phyloP scores from a whole-genome alignment of 2,113 vertebrate genomes.

The Mungos mungo region DNA sequence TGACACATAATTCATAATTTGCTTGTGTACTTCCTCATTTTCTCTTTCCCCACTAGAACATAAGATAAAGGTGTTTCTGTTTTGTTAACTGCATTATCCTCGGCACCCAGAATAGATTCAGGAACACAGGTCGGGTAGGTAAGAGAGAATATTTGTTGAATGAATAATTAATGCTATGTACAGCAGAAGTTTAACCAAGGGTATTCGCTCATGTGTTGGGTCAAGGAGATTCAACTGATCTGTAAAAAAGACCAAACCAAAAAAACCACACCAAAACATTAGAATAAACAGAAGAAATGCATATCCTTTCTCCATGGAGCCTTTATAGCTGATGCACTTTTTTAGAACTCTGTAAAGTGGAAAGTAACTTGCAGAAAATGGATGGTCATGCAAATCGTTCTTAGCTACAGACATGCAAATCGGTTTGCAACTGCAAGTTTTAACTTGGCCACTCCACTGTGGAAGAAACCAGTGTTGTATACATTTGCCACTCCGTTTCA shows the following conservation, averaged over 20 bases:
- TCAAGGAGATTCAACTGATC: constrained; percentile 23
- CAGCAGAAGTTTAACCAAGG: background rate
- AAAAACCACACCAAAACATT: background rate
- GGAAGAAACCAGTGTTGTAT: background rate
- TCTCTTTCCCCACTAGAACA: background rate
- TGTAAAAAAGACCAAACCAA: background rate
- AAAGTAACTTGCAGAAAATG: background rate
- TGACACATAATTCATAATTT: background rate
- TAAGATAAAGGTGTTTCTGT: background rate
- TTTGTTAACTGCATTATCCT: background rate
- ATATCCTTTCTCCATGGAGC: background rate
- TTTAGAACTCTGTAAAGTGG: background rate
- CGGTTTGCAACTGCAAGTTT: background rate
- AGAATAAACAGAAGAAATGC: background rate
- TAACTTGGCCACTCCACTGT: background rate
- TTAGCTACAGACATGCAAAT: constrained; percentile 13
- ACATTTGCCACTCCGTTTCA: background rate
- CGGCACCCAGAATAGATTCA: background rate
- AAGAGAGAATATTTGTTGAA: background rate
- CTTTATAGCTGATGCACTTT: background rate
- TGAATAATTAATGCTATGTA: background rate
- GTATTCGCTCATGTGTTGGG: background rate
- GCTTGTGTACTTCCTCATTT: background rate
- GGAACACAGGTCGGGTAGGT: background rate
- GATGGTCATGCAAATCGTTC: background rate